phyloP scores from a whole-genome alignment of 2,888 invertebrate genomes.

The Drosophila borborema region DNA sequence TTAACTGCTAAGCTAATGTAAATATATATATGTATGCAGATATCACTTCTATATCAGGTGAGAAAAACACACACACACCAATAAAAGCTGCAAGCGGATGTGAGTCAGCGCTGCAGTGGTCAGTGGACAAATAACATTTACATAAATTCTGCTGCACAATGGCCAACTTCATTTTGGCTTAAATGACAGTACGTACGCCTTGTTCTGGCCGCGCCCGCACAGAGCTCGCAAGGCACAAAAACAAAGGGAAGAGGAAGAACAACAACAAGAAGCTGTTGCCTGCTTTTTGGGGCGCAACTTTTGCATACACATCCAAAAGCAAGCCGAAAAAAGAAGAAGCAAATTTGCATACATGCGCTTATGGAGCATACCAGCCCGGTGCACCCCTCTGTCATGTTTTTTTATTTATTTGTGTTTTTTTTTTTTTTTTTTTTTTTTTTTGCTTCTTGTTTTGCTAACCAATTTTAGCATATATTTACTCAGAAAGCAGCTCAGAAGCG shows the following conservation, averaged over 20 bases:
- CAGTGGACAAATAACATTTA: slow-evolving; percentile 9
- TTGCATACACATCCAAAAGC: slow-evolving; percentile 65
- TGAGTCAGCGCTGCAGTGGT: slow-evolving; percentile 39
- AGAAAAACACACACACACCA: slow-evolving; percentile 39
- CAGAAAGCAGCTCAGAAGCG: slow-evolving; percentile 47
- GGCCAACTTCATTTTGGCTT: slow-evolving; percentile 19
- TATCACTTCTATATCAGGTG: slow-evolving; percentile 41
- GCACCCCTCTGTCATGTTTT: not conserved
- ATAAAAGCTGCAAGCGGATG: slow-evolving; percentile 35
- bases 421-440: slow-evolving; percentile 5
- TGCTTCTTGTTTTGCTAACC: slow-evolving; percentile 50
- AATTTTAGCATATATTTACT: slow-evolving; percentile 67
- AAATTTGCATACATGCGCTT: slow-evolving; percentile 75
- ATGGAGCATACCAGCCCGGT: slow-evolving; percentile 2
- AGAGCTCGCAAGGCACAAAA: slow-evolving; percentile 26
- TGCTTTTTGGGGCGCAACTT: slow-evolving; percentile 61
- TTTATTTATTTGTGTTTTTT: too few species aligned
- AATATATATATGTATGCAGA: slow-evolving; percentile 29
- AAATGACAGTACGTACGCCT: slow-evolving; percentile 10
- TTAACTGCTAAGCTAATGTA: slow-evolving; percentile 22
- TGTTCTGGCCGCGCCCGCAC: slow-evolving; percentile 10
- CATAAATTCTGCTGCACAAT: slow-evolving; percentile 18
- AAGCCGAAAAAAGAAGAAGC: slow-evolving; percentile 47
- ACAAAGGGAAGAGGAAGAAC: slow-evolving; percentile 7
- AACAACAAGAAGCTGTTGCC: slow-evolving; percentile 58